Evolutionary conservation across 2,797 vertebrate genomes (phyloP), one percentile per base, ranked within the genome.

Genomic region (Rachycentron canadum): DNA sequence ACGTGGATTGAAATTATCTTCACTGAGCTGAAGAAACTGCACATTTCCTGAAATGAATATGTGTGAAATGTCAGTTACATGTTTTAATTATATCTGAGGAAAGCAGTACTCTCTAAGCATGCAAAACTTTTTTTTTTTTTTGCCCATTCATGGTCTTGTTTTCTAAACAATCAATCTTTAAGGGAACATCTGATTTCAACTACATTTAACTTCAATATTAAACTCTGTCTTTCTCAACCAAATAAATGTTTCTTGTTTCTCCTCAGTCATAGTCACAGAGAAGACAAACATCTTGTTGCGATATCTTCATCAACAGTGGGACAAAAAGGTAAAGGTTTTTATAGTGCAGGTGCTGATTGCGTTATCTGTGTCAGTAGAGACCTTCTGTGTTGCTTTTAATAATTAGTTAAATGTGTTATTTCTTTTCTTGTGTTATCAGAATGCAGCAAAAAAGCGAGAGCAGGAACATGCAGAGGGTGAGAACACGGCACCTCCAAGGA

Each of bases 221-320:
- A n/a, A n/a, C n/a, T 26, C 25, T 25, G 21, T 41, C 13, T 60
- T 13, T 34, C 23, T 53, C 5, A 17, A 45, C 69, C 0, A 59
- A 43, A 79, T 75, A 17, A 53, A 9, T 26, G 11, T 63, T 7
- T 64, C 0, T 79, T 63, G 52, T 73, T 32, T 84, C 23, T 85
- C 28, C 53, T 67, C 89, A 99, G 98, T 99, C 88, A 99, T 99
- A 38, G 97, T 99, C 71, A 98, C 97, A 92, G 98, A 99, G 93
- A 99, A 98, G 92, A 98, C 97, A 81, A 98, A 98, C 86, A 98
- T 98, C 78, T 96, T 99, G 47, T 88, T 99, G 90, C 95, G 97
- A 80, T 99, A 98, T 86, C 94, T 98, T 78, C 97, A 98, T 81
- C 97, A 97, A 86, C 97, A 97, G 90, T 99, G 97, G 96, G 97